Base-by-base conservation (phyloP, 2,113 vertebrate genomes). In the Silurus asotus region DNA sequence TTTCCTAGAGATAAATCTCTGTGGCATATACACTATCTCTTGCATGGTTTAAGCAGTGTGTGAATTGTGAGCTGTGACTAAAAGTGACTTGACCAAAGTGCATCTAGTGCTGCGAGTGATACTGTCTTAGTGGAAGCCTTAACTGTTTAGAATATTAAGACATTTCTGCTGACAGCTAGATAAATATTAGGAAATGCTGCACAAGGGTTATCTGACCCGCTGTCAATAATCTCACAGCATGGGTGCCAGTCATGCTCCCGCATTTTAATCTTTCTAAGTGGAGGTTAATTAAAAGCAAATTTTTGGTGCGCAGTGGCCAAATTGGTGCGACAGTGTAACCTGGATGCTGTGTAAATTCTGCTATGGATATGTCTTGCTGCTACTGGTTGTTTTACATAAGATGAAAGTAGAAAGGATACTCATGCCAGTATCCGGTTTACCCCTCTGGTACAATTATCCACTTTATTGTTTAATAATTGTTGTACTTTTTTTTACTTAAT, bases 401-500 rank as follows among this genome's bases (percentile, higher is more conserved):
- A 89, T 84, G 64, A 56, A 28, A 37, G 61, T 49, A 37, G 70
- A 55, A 61, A 19, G 53, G 28, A 62, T 45, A 49, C 84, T 89
- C 79, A 69, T 77, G 51, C 81, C 72, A 87, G 79, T 37, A 51
- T 79, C 17, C 37, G 83, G 15, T 81, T 84, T 87, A 77, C 58
- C 79, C 45, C 86, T 81, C 76, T 83, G 81, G 61, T 80, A 56
- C 70, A 45, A 74, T 83, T 82, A 86, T 87, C 69, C 55, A 82
- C 76, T 85, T 88, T 80, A 88, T 83, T 82, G 75, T 65, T 72
- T 83, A 76, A 86, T 87, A 82, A 84, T 87, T 81, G 37, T 28
- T 53, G 7, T 49, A 4, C 14, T 84, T 84, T 65, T 28, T 82
- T 70, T 70, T 48, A 79, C 19, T 69, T 25, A 11, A 6, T 23